These are phyloP conservation scores for Rhadinocentrus ornatus DNA, from an alignment of 2,797 vertebrate species.

Conservation along the genomic window DNA sequence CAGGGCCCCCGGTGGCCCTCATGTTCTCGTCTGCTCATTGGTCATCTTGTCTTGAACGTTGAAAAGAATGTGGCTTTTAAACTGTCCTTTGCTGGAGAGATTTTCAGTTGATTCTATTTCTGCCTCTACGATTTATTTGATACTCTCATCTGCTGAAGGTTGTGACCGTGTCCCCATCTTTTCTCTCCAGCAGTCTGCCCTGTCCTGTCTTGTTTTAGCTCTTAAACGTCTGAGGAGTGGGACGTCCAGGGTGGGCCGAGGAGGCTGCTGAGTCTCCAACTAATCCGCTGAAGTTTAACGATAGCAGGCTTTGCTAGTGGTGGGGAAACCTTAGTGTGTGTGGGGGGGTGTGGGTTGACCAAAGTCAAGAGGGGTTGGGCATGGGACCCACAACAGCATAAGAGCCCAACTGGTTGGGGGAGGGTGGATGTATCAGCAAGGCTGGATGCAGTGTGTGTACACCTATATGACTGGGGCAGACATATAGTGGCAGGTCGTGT, in stretches of 20 bases:
- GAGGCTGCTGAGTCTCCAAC: slow-evolving; percentile 68
- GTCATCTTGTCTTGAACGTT: slow-evolving; percentile 70
- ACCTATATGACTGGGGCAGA: slow-evolving; percentile 63
- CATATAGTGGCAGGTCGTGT: slow-evolving; percentile 46
- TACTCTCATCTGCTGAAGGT: slow-evolving; percentile 29
- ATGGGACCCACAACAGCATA: slow-evolving; percentile 71
- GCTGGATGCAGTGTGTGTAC: slow-evolving; percentile 40
- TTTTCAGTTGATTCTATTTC: slow-evolving; percentile 28
- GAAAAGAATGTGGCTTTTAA: slow-evolving; percentile 42
- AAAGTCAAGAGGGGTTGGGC: slow-evolving; percentile 77
- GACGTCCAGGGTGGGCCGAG: slow-evolving; percentile 58
- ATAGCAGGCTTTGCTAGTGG: slow-evolving; percentile 60
- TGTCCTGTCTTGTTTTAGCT: slow-evolving; percentile 10
- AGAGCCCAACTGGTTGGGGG: slow-evolving; percentile 54
- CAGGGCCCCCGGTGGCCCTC: slow-evolving; percentile 35
- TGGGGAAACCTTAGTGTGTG: slow-evolving; percentile 57
- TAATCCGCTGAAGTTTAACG: slow-evolving; percentile 83
- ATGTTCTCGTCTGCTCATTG: slow-evolving; percentile 41
- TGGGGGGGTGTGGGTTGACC: slow-evolving; percentile 64
- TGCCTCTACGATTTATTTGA: slow-evolving; percentile 33
- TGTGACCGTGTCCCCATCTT: slow-evolving; percentile 13
- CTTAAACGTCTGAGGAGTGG: slow-evolving; percentile 51
- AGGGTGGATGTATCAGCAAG: slow-evolving; percentile 33
- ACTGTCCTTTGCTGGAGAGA: slow-evolving; percentile 46
- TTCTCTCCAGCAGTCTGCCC: neutral